Evolutionary conservation across 2,113 vertebrate species (phyloP).

Genomic region (Poicephalus gulielmi): DNA sequence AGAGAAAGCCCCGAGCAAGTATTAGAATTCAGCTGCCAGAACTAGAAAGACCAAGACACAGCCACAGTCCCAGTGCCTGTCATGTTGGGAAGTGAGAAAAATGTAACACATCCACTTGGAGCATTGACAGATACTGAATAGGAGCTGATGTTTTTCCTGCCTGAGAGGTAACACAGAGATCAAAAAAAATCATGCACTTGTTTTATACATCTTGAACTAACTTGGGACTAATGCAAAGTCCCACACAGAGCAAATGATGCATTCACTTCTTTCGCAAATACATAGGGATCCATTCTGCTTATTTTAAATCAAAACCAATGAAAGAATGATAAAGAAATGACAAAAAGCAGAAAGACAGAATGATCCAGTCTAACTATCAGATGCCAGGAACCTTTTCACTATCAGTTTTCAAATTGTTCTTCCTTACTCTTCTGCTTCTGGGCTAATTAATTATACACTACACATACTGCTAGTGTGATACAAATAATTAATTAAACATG

Average conservation of each 20-base stretch:
- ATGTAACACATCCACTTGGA: conserved; percentile 62
- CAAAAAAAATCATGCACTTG: neutral
- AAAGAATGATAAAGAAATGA: neutral
- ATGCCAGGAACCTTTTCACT: neutral
- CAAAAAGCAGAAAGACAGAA: neutral
- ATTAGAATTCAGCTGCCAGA: conserved; percentile 58
- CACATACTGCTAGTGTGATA: conserved; percentile 34
- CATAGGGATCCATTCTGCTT: neutral
- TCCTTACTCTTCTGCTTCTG: neutral
- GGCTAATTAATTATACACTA: conserved; percentile 49
- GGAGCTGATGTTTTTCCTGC: conserved; percentile 34
- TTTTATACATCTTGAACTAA: neutral
- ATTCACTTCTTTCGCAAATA: neutral
- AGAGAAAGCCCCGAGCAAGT: conserved; percentile 26
- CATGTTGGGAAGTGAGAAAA: conserved; percentile 59
- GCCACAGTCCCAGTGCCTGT: conserved; percentile 51
- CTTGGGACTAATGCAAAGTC: neutral
- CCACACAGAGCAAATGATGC: neutral
- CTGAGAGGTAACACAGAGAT: conserved; percentile 14
- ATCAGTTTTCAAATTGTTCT: neutral
- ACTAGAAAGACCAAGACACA: conserved; percentile 57
- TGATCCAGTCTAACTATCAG: neutral
- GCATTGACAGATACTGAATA: conserved; percentile 36
- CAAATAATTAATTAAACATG: conserved; percentile 61
- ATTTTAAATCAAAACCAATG: neutral